Evolutionary conservation across 2,113 vertebrate genomes (phyloP), one percentile per base, ranked within the genome.

Genomic region (Puntigrus tetrazona): DNA sequence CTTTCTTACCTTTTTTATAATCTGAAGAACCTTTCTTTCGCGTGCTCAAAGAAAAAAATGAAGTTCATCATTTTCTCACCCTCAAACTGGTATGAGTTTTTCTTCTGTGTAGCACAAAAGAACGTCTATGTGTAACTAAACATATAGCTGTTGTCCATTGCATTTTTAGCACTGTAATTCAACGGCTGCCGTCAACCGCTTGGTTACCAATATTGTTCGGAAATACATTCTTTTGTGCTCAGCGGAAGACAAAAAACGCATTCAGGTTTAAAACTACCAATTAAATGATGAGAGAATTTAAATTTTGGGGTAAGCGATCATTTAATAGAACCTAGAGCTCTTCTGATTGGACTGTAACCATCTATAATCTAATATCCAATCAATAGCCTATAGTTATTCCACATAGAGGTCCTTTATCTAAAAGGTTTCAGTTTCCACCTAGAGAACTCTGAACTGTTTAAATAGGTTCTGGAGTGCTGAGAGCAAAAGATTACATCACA

Each of bases 401-500:
- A 73, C 5, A 34, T 8, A 70, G 18, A 38, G 20, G 9, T 16
- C 22, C 36, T 18, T 18, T 22, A 73, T 50, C 45, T 75, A 50
- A 75, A 75, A 47, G 73, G 45, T 50, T 50, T 75, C 73, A 50
- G 4, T 47, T 73, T 73, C 70, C 73, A 47, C 73, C 45, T 10
- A n/a, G 25, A 69, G 74, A 85, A 31, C 16, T 10, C 63, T 47
- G 52, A 31, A 70, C 63, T 74, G 65, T 20, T 85, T 74, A 85
- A 85, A 81, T 57, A 52, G 78, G 77, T 74, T 85, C 55, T 7
- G 65, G 20, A 74, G 36, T n/a, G 65, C 77, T 63, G 52, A 18
- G 41, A 81, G 77, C 67, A 25, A 73, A 78, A 50, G 67, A 80
- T 85, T 85, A 81, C 84, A 74, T 85, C 84, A 85, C 36, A 50